phyloP scores from a whole-genome alignment of 1,140 invertebrate species.

The Caenorhabditis elegans region DNA sequence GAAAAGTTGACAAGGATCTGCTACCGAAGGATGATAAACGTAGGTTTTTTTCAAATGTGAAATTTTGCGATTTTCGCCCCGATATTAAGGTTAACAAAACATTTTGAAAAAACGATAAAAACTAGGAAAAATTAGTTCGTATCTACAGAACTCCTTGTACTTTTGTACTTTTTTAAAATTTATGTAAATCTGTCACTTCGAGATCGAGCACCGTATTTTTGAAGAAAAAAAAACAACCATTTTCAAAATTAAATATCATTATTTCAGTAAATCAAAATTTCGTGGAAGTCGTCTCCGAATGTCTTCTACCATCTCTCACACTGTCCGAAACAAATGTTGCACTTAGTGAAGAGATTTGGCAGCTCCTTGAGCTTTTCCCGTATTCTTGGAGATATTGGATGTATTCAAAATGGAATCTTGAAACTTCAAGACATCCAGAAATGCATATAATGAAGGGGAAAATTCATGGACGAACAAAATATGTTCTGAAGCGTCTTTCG shows the following conservation, averaged over 20 bases:
- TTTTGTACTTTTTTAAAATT: too few relatives aligned
- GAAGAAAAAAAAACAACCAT: not conserved
- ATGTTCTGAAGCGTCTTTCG: slow-evolving; percentile 93
- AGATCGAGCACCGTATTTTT: too few relatives aligned
- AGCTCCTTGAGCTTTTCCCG: slow-evolving; percentile 83
- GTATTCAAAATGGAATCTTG: not conserved
- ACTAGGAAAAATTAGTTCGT: too few relatives aligned
- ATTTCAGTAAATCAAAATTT: slow-evolving; percentile 68
- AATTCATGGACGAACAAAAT: slow-evolving; percentile 86
- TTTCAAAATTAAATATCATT: not conserved
- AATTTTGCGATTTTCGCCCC: too few relatives aligned
- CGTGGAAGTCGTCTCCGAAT: slow-evolving; percentile 81
- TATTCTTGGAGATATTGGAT: slow-evolving; percentile 84
- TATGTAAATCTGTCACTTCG: too few relatives aligned
- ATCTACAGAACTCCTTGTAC: too few relatives aligned
- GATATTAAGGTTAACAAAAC: too few relatives aligned
- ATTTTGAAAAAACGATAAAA: too few relatives aligned
- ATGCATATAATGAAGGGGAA: slow-evolving; percentile 81
- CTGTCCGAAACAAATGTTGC: slow-evolving; percentile 89
- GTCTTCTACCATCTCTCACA: slow-evolving; percentile 83
- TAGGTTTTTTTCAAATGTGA: not conserved
- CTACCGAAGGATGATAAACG: not conserved
- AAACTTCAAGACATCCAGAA: slow-evolving; percentile 77
- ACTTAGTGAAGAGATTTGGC: slow-evolving; percentile 92
- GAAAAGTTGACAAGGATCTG: slow-evolving; percentile 64